Conservation (phyloP, 2,113 vertebrate genomes). For the Stercorarius parasiticus region DNA sequence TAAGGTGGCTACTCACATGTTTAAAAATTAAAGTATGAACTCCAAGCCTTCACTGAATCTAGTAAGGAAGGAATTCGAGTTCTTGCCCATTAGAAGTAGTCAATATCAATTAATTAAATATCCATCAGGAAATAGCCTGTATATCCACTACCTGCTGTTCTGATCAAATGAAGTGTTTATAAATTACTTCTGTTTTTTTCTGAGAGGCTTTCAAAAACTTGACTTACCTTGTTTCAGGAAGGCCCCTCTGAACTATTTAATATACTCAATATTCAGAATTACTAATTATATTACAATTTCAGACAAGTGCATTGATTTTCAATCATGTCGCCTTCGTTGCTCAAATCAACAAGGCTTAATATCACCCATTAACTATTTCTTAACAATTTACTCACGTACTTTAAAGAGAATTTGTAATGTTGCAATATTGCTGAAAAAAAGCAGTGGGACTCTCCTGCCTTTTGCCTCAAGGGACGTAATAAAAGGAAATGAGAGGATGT, state of each 20-base stretch:
- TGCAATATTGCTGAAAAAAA: background rate
- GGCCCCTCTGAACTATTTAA: constrained; percentile 14
- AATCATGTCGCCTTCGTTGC: constrained; percentile 1
- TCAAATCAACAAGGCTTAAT: constrained; percentile 10
- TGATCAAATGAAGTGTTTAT: constrained; percentile 31
- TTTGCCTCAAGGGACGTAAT: background rate
- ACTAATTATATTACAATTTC: constrained; percentile 34
- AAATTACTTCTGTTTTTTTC: background rate
- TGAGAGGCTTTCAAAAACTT: background rate
- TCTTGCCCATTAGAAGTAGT: background rate
- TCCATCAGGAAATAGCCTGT: background rate
- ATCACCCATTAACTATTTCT: background rate
- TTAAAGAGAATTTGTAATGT: background rate
- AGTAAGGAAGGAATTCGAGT: background rate
- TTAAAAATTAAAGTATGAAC: background rate
- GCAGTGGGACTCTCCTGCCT: background rate
- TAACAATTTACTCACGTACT: background rate
- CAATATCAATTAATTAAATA: background rate
- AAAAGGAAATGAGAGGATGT: background rate
- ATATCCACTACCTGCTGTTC: background rate
- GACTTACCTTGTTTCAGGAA: constrained; percentile 33
- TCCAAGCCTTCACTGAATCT: background rate
- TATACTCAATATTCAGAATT: background rate
- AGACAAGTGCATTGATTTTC: constrained; percentile 44
- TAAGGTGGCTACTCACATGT: background rate